A percentile compares a stretch with the other conserved stretches of the same genome.
These are phyloP conservation scores for Euclidia mi DNA, from an alignment of 2,888 invertebrate genomes.

Conservation along the genomic window DNA sequence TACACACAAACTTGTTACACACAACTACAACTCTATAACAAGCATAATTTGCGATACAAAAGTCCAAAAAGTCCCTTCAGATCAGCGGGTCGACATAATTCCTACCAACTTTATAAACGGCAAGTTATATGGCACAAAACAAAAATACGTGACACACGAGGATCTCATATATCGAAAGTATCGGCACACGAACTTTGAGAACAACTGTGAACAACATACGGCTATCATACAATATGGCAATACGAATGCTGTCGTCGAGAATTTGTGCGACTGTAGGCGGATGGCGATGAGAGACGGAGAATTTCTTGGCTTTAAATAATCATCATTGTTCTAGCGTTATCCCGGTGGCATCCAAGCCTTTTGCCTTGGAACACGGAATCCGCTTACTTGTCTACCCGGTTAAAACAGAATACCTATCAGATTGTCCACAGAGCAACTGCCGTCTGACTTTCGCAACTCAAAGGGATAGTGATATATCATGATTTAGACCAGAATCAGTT, in stretches of 20 bases:
- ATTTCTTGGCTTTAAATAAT: no score
- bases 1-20: no score
- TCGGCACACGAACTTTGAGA: slow-evolving; percentile 16
- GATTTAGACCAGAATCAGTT: no score
- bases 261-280: not conserved
- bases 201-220: slow-evolving; percentile 26
- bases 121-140: slow-evolving; percentile 14
- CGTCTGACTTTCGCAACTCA: no score
- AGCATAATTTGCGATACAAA: not conserved
- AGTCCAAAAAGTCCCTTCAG: slow-evolving; percentile 10
- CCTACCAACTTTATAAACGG: slow-evolving; percentile 19
- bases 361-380: no score
- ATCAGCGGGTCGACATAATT: slow-evolving; percentile 21
- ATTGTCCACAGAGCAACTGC: no score
- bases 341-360: no score
- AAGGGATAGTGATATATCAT: no score
- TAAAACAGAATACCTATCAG: no score
- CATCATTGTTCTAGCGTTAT: no score
- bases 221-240: slow-evolving; percentile 23
- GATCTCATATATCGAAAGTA: slow-evolving; percentile 26
- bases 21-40: slow-evolving; percentile 1
- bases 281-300: not conserved
- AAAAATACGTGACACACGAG: slow-evolving; percentile 20
- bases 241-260: slow-evolving; percentile 7
- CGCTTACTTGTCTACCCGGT: no score